Evolutionary conservation across 92 coral and sea anemone species (phyloP).

Genomic region (Epizoanthus ramosus): DNA sequence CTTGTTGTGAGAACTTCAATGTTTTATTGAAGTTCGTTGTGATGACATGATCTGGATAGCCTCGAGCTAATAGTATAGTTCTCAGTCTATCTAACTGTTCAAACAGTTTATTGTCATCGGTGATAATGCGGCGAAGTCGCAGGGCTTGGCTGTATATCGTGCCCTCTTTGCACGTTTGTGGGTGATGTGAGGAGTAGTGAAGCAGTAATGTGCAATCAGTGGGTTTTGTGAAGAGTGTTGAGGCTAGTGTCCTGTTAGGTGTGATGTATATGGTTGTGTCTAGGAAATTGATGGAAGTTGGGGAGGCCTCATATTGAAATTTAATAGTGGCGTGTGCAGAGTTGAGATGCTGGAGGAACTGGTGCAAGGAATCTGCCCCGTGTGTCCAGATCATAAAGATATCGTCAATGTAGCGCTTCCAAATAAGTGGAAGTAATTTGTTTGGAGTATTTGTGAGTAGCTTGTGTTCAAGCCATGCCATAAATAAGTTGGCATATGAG

Average conservation of each 20-base stretch:
- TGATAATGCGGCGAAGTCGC: slow-evolving; percentile 27
- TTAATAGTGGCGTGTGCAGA: background rate
- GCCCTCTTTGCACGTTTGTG: slow-evolving; percentile 36
- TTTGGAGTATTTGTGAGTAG: background rate
- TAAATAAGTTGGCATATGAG: slow-evolving; percentile 19
- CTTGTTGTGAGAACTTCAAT: slow-evolving; percentile 1
- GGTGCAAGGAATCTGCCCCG: background rate
- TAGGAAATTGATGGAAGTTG: background rate
- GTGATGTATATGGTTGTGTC: background rate
- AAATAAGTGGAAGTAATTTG: background rate
- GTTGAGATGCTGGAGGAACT: slow-evolving; percentile 1
- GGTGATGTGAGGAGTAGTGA: slow-evolving; percentile 17
- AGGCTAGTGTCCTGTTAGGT: background rate
- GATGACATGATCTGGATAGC: slow-evolving; percentile 12
- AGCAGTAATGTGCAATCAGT: slow-evolving; percentile 15
- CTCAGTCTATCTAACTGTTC: background rate
- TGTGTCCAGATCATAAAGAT: slow-evolving; percentile 33
- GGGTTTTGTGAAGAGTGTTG: slow-evolving; percentile 19
- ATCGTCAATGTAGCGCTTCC: slow-evolving; percentile 13
- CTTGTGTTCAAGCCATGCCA: background rate
- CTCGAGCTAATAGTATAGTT: slow-evolving; percentile 19
- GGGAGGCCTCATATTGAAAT: background rate
- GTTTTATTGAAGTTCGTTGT: background rate
- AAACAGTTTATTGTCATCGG: background rate
- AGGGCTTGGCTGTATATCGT: slow-evolving; percentile 40